Evolutionary conservation across 2,888 invertebrate genomes (phyloP).

Genomic region (Xestia sexstrigata): DNA sequence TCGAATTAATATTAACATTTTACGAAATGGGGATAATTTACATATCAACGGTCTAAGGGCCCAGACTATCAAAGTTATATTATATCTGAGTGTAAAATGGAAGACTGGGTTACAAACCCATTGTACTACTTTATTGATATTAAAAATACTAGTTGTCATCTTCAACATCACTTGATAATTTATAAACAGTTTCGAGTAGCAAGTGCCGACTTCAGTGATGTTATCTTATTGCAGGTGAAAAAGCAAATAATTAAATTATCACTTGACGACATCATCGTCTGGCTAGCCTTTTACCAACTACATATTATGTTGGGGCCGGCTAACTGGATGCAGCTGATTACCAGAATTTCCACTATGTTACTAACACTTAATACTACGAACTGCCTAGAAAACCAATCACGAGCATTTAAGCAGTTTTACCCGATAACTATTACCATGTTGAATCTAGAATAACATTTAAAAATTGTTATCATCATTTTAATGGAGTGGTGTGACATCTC

Average conservation of each 20-base stretch:
- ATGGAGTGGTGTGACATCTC: slow-evolving; percentile 10
- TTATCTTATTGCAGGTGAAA: slow-evolving; percentile 2
- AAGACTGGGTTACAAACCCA: neutral
- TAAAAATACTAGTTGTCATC: slow-evolving; percentile 8
- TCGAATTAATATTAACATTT: neutral
- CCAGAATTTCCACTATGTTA: neutral
- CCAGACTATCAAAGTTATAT: neutral
- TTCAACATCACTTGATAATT: neutral
- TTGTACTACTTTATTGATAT: neutral
- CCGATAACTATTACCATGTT: slow-evolving; percentile 34
- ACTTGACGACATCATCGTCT: neutral
- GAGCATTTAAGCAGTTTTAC: neutral
- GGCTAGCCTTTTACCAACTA: neutral
- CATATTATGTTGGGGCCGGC: neutral
- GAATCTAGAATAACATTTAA: slow-evolving; percentile 5
- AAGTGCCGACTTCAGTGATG: neutral
- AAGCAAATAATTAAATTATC: neutral
- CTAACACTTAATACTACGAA: neutral
- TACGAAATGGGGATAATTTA: slow-evolving; percentile 16
- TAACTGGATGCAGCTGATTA: neutral
- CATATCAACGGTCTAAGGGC: neutral
- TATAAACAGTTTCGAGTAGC: neutral
- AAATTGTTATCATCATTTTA: slow-evolving; percentile 18
- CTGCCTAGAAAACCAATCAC: too few relatives aligned
- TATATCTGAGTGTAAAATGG: neutral